Percentiles rank a stretch among this genome's conserved stretches.
phyloP scores from a whole-genome alignment of 2,888 invertebrate genomes.

The Stegophylla sp. region DNA sequence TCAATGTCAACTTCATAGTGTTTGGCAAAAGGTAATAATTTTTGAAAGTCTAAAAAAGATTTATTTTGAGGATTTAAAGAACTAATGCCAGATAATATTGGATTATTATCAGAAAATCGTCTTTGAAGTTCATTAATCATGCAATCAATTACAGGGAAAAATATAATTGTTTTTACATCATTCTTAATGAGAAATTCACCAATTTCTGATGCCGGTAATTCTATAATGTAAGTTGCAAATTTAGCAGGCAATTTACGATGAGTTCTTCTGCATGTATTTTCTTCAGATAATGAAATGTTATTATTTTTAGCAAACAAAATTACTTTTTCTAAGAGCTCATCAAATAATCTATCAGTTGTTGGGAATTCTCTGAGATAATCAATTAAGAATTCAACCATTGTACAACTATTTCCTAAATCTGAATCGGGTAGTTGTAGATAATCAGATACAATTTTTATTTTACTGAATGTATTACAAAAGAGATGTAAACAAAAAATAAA shows the following conservation, averaged over 20 bases:
- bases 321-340: no score
- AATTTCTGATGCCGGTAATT: constrained; percentile 3
- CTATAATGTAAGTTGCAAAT: constrained; percentile 20
- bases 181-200: neutral
- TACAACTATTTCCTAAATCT: constrained; percentile 29
- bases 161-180: neutral
- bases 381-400: constrained; percentile 27
- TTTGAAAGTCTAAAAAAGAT: constrained; percentile 27
- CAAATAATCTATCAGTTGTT: neutral
- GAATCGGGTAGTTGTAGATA: constrained; percentile 39
- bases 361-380: constrained; percentile 30
- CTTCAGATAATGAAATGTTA: neutral
- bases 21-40: constrained; percentile 19
- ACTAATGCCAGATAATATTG: constrained; percentile 12
- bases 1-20: constrained; percentile 23
- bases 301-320: no score
- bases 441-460: constrained; percentile 43
- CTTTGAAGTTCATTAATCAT: constrained; percentile 21
- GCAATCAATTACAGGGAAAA: neutral
- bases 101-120: constrained; percentile 20
- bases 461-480: constrained; percentile 35
- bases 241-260: constrained; percentile 22
- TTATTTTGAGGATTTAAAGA: constrained; percentile 34
- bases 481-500: constrained; percentile 18
- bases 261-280: constrained; percentile 13